Conservation (phyloP, 2,888 invertebrate species). For the Dolichomitus sp. region DNA sequence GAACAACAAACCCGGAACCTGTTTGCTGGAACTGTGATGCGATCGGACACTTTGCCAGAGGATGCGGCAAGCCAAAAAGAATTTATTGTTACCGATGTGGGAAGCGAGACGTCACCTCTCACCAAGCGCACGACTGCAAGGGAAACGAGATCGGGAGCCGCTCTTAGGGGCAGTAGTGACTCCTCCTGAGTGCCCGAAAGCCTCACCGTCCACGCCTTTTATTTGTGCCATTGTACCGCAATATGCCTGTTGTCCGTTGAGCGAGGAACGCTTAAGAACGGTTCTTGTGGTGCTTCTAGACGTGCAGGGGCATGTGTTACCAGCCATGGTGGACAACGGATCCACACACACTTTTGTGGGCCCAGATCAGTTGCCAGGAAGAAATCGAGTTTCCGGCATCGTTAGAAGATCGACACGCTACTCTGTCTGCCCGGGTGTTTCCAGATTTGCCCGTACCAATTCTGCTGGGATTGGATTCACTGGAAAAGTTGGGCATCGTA, state of each 20-base stretch:
- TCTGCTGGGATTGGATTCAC: too few species aligned
- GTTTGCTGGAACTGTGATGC: conserved; percentile 4
- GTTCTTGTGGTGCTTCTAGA: background rate
- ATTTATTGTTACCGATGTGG: conserved; percentile 18
- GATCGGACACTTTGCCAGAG: background rate
- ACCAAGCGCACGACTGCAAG: background rate
- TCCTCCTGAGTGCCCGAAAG: background rate
- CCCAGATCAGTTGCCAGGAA: conserved; percentile 39
- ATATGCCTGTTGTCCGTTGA: too few species aligned
- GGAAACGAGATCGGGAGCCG: conserved; percentile 20
- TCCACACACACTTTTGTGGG: conserved; percentile 25
- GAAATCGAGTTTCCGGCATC: too few species aligned
- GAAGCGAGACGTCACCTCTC: background rate
- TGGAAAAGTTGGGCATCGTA: too few species aligned
- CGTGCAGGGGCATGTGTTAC: background rate
- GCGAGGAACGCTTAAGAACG: too few species aligned
- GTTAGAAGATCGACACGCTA: too few species aligned
- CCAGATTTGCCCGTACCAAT: too few species aligned
- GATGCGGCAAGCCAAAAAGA: background rate
- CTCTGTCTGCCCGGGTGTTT: too few species aligned
- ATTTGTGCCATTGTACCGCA: too few species aligned
- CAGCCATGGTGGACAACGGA: conserved; percentile 16
- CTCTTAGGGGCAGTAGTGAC: background rate
- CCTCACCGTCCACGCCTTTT: too few species aligned
- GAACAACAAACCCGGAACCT: too few species aligned